Evolutionary conservation across 2,797 vertebrate species (phyloP).

Genomic region (Podarcis lilfordi): DNA sequence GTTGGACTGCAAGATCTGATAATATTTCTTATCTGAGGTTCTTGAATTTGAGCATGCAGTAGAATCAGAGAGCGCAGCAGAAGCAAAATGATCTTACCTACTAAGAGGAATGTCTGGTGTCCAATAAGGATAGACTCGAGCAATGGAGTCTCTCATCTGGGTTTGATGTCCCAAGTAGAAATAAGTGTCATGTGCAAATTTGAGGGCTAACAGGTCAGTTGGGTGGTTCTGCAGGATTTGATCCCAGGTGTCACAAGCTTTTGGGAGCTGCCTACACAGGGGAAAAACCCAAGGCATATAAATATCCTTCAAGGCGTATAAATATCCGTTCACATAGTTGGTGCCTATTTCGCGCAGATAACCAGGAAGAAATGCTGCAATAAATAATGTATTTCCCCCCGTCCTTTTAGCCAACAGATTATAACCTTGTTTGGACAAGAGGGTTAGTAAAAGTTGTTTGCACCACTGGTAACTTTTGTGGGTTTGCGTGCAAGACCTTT

Average conservation of each 20-base stretch:
- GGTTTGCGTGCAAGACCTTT: not conserved
- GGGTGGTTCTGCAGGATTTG: constrained; percentile 89
- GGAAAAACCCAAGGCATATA: not conserved
- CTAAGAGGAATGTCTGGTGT: constrained; percentile 85
- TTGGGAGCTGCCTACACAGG: constrained; percentile 79
- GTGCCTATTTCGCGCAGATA: no score
- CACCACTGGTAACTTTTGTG: not conserved
- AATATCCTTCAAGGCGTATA: not conserved
- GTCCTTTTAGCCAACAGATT: not conserved
- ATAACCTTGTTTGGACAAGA: not conserved
- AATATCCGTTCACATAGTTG: not conserved
- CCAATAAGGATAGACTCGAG: constrained; percentile 90
- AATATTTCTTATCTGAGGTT: not conserved
- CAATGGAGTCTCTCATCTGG: constrained; percentile 90
- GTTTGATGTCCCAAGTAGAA: constrained; percentile 88
- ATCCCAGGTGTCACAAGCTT: constrained; percentile 89
- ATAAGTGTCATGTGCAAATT: constrained; percentile 88
- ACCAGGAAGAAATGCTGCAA: not conserved
- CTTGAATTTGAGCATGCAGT: fast-evolving
- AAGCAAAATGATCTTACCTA: constrained; percentile 76
- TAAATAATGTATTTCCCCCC: not conserved
- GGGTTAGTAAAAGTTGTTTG: not conserved
- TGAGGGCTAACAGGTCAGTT: constrained; percentile 92
- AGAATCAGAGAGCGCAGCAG: not conserved
- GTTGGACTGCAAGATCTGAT: not conserved